Conservation (phyloP, 1,140 invertebrate species). For the Panonychus citri region DNA sequence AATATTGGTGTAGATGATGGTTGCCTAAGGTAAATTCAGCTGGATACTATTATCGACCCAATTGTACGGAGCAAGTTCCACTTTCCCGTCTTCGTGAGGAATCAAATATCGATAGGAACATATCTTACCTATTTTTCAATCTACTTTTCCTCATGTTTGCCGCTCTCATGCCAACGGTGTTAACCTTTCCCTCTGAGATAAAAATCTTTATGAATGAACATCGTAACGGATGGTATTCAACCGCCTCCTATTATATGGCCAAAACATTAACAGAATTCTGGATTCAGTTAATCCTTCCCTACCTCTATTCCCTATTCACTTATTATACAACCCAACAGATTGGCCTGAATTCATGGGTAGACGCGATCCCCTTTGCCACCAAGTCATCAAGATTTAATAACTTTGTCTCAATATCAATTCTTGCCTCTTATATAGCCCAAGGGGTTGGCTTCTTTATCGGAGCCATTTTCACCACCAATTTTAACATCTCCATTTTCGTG, state of each 20-base stretch:
- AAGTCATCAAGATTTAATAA: not conserved
- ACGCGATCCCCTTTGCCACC: not conserved
- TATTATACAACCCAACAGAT: not conserved
- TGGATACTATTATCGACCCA: not conserved
- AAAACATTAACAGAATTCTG: slow-evolving; percentile 23
- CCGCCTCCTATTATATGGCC: slow-evolving; percentile 16
- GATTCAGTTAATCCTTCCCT: not conserved
- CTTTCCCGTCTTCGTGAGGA: not conserved
- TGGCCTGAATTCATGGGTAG: not conserved
- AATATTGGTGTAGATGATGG: not conserved
- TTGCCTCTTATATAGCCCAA: slow-evolving; percentile 1
- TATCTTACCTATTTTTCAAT: slow-evolving; percentile 3
- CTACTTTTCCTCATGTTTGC: slow-evolving; percentile 6
- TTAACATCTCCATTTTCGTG: slow-evolving; percentile 2
- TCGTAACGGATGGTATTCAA: slow-evolving; percentile 18
- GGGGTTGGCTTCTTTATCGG: slow-evolving; percentile 1
- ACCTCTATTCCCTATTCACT: not conserved
- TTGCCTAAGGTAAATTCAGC: not conserved
- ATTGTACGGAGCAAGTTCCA: not conserved
- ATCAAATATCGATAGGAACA: not conserved
- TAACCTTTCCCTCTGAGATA: slow-evolving; percentile 15
- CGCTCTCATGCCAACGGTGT: not conserved
- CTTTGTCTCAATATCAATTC: not conserved
- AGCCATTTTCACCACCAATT: slow-evolving; percentile 1
- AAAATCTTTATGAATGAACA: slow-evolving; percentile 18